Percentiles rank a stretch among this genome's conserved stretches.
Evolutionary conservation across 35 echinoderm and acorn worm genomes (phyloP).

Genomic region (Apostichopus japonicus): DNA sequence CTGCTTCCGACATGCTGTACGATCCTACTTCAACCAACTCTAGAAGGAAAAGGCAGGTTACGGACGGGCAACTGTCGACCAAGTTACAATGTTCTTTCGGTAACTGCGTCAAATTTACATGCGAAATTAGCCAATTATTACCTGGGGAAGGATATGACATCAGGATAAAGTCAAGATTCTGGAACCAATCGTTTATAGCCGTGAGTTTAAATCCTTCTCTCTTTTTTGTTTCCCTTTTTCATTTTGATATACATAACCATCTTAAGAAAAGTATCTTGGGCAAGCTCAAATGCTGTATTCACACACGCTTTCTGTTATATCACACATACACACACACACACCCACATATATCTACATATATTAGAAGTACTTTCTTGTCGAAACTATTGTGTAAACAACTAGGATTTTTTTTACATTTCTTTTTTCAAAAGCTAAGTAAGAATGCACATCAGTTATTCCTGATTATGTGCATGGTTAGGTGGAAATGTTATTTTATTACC

Average conservation of each 20-base stretch:
- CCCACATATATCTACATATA: no score
- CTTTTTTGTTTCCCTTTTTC: not conserved
- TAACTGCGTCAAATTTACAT: constrained; percentile 45
- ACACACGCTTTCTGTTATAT: no score
- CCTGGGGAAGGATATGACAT: not conserved
- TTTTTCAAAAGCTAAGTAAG: no score
- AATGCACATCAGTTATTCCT: no score
- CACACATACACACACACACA: no score
- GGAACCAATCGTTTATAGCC: constrained; percentile 33
- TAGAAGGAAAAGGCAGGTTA: not conserved
- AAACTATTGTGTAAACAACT: not conserved
- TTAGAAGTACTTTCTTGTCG: no score
- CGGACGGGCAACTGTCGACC: not conserved
- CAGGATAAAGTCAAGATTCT: constrained; percentile 31
- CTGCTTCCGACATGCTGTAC: not conserved
- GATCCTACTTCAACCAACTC: not conserved
- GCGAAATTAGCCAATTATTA: constrained; percentile 3
- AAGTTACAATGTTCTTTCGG: constrained; percentile 32
- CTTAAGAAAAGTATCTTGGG: no score
- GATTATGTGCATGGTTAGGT: no score
- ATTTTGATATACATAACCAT: not conserved
- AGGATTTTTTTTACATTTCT: no score
- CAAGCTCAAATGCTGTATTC: no score
- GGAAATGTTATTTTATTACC: no score
- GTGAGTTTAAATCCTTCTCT: not conserved